These are phyloP conservation scores for Pantala flavescens DNA, from an alignment of 1,140 invertebrate genomes.

Conservation along the genomic window DNA sequence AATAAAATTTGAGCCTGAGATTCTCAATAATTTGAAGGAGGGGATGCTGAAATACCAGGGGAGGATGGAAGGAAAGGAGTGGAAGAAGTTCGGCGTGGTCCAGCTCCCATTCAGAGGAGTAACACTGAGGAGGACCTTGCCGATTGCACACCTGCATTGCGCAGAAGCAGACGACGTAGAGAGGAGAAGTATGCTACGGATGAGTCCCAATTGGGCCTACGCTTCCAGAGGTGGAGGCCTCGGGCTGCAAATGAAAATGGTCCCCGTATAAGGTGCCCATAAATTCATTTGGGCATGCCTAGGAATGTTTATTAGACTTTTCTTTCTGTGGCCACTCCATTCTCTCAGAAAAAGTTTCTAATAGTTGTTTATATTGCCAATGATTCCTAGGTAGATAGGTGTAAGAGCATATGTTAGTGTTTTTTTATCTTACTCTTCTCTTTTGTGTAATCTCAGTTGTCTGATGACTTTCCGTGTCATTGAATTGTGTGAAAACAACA, in stretches of 20 bases:
- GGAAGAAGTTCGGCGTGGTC: not conserved
- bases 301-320: not conserved
- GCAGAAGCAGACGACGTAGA: slow-evolving; percentile 43
- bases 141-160: slow-evolving; percentile 49
- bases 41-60: not conserved
- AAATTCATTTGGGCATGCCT: not conserved
- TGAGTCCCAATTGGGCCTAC: slow-evolving; percentile 56
- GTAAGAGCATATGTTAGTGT: too few relatives aligned
- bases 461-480: too few relatives aligned
- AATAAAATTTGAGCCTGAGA: too few relatives aligned
- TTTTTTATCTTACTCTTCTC: too few relatives aligned
- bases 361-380: too few relatives aligned
- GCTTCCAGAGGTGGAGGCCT: slow-evolving; percentile 55
- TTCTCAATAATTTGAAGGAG: not conserved
- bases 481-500: too few relatives aligned
- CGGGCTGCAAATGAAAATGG: slow-evolving; percentile 22
- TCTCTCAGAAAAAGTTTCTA: too few relatives aligned
- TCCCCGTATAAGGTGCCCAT: not conserved
- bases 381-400: too few relatives aligned
- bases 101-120: slow-evolving; percentile 7
- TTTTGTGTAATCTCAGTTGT: too few relatives aligned
- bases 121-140: slow-evolving; percentile 24
- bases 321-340: not conserved
- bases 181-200: slow-evolving; percentile 65
- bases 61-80: not conserved